phyloP scores from a whole-genome alignment of 2,797 vertebrate genomes.

The Bradypodion ventrale region DNA sequence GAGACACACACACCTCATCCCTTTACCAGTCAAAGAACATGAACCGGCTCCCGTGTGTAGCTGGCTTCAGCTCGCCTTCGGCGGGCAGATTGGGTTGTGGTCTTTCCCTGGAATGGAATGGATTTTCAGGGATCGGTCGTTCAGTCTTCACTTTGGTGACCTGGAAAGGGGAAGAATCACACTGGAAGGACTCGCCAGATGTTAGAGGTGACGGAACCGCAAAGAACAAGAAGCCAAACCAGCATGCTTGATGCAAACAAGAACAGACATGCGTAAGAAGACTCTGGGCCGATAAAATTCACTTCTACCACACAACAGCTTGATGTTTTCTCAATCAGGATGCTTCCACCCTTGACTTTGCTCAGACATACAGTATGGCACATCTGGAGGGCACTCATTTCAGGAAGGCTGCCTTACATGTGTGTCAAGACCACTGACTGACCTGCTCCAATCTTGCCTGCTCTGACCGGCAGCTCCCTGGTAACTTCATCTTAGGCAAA shows the following conservation, averaged over 20 bases:
- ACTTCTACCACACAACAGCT: neutral
- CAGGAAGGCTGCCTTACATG: too few relatives aligned
- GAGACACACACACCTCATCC: neutral
- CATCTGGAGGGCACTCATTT: too few relatives aligned
- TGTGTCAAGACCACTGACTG: too few relatives aligned
- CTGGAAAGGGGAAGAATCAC: constrained; percentile 70
- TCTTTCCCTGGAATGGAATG: constrained; percentile 86
- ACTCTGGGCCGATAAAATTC: too few relatives aligned
- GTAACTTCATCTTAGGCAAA: too few relatives aligned
- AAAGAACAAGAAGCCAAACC: neutral
- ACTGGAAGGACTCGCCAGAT: neutral
- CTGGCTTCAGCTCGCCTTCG: constrained; percentile 87
- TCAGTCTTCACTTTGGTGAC: constrained; percentile 95
- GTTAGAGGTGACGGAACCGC: neutral
- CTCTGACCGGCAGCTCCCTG: too few relatives aligned
- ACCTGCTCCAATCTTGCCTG: too few relatives aligned
- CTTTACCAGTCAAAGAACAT: constrained; percentile 90
- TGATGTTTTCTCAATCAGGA: neutral
- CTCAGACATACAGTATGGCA: too few relatives aligned
- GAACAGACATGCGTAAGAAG: neutral
- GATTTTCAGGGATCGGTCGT: constrained; percentile 88
- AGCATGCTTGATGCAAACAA: too few relatives aligned
- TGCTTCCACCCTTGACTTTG: too few relatives aligned
- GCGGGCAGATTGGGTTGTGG: constrained; percentile 84
- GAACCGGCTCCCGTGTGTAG: constrained; percentile 84